Percentiles rank a stretch among this genome's conserved stretches.
These are phyloP conservation scores for Nannoperca obscura DNA, from an alignment of 2,797 vertebrate species.

Conservation along the genomic window DNA sequence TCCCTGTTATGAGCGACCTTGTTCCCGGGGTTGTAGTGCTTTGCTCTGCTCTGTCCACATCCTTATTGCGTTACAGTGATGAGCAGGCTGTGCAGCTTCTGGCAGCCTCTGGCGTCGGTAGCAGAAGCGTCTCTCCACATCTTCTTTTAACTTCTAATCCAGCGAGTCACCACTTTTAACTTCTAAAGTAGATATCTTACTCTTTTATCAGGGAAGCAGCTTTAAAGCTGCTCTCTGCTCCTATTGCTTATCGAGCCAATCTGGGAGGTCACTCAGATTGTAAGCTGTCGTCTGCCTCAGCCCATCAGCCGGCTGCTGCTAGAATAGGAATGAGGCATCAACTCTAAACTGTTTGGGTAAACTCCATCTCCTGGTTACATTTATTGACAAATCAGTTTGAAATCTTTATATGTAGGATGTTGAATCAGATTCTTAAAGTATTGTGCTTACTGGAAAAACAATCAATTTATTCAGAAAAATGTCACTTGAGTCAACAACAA, in stretches of 20 bases:
- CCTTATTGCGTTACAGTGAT: slow-evolving; percentile 34
- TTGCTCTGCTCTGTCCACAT: slow-evolving; percentile 34
- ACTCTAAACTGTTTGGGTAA: slow-evolving; percentile 15
- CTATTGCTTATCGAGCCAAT: slow-evolving; percentile 56
- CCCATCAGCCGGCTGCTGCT: slow-evolving; percentile 28
- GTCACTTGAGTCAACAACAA: background rate
- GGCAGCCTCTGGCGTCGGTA: slow-evolving; percentile 26
- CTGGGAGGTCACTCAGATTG: slow-evolving; percentile 59
- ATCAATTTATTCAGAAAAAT: background rate
- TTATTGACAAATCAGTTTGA: slow-evolving; percentile 21
- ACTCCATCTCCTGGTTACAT: slow-evolving; percentile 26
- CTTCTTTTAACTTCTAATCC: slow-evolving; percentile 67
- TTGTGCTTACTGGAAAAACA: background rate
- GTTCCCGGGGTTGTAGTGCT: background rate
- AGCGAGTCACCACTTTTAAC: slow-evolving; percentile 69
- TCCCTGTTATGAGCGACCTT: slow-evolving; percentile 19
- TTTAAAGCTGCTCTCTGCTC: slow-evolving; percentile 58
- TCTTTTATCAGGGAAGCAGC: slow-evolving; percentile 60
- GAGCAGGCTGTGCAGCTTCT: slow-evolving; percentile 30
- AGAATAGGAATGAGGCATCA: slow-evolving; percentile 35
- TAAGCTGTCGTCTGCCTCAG: slow-evolving; percentile 48
- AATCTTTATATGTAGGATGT: background rate
- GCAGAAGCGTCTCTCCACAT: slow-evolving; percentile 46
- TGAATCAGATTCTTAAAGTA: slow-evolving; percentile 4
- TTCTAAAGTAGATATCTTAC: slow-evolving; percentile 67